A percentile compares a stretch with the other conserved stretches of the same genome.
phyloP scores from a whole-genome alignment of 1,140 invertebrate genomes.

The Carcinoscorpius rotundicauda region DNA sequence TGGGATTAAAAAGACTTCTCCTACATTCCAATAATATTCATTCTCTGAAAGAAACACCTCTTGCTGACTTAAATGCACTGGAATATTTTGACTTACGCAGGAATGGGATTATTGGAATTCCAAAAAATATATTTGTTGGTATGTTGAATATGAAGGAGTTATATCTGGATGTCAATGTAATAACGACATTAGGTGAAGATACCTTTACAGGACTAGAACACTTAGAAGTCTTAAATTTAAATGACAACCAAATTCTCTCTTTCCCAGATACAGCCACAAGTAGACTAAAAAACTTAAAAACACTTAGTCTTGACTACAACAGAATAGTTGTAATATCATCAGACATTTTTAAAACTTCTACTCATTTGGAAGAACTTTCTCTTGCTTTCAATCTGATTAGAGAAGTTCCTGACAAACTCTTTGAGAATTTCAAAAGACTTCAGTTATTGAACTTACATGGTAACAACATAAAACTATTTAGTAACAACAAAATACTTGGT shows the following conservation, averaged over 20 bases:
- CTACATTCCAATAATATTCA: constrained; percentile 31
- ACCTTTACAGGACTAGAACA: constrained; percentile 64
- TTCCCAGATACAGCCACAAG: constrained; percentile 65
- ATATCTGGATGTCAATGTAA: constrained; percentile 69
- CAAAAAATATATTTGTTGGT: constrained; percentile 61
- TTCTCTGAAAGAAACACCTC: constrained; percentile 12
- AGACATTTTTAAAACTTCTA: constrained; percentile 38
- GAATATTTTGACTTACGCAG: constrained; percentile 29
- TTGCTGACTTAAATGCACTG: constrained; percentile 16
- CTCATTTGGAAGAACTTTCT: constrained; percentile 39
- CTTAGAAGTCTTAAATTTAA: constrained; percentile 61
- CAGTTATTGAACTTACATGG: constrained; percentile 58
- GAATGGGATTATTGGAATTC: constrained; percentile 66
- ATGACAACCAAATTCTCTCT: constrained; percentile 74
- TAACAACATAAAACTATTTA: constrained; percentile 57
- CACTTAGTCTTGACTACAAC: constrained; percentile 70
- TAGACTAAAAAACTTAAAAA: constrained; percentile 53
- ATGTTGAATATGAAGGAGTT: constrained; percentile 53
- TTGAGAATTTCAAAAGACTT: constrained; percentile 45
- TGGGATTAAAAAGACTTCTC: constrained; percentile 51
- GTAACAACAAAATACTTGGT: constrained; percentile 57
- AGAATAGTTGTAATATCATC: constrained; percentile 67
- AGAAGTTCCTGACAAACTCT: constrained; percentile 63
- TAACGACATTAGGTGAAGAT: constrained; percentile 74
- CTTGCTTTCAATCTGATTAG: constrained; percentile 72